phyloP scores from a whole-genome alignment of 2,113 vertebrate species.

The Albula goreensis region DNA sequence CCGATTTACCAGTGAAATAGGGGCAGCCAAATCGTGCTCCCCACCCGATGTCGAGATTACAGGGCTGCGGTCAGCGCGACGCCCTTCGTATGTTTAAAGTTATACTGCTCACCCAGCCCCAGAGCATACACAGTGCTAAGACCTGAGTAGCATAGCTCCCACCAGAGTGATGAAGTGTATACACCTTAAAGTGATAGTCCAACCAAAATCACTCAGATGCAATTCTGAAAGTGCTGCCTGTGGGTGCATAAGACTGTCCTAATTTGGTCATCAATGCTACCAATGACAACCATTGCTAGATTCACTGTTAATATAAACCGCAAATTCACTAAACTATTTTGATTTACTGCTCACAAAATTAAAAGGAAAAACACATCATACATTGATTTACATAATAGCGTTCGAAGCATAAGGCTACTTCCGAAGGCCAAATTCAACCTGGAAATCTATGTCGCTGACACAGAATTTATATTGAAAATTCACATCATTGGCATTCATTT shows the following conservation, averaged over 20 bases:
- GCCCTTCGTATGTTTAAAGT: constrained; percentile 19
- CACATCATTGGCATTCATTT: background rate
- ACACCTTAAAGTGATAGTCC: background rate
- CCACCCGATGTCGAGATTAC: constrained; percentile 29
- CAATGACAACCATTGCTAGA: no score
- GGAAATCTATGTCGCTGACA: background rate
- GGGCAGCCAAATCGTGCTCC: constrained; percentile 2
- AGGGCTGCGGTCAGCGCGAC: constrained; percentile 19
- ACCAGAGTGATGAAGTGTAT: background rate
- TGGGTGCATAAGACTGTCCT: no score
- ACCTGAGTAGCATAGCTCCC: background rate
- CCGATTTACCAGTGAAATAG: constrained; percentile 14
- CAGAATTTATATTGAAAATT: background rate
- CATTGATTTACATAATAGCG: background rate
- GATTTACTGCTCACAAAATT: no score
- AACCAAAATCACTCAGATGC: no score
- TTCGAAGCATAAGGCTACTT: background rate
- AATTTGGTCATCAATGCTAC: no score
- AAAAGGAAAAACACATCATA: background rate
- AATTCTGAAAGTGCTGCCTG: no score
- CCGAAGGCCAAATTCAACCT: no score
- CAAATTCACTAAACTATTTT: no score
- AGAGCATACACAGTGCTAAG: background rate
- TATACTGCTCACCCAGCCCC: background rate
- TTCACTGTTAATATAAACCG: no score